Percentiles rank a stretch among this genome's conserved stretches.
Conservation (phyloP, 2,797 vertebrate genomes). For the Bovichtus variegatus region DNA sequence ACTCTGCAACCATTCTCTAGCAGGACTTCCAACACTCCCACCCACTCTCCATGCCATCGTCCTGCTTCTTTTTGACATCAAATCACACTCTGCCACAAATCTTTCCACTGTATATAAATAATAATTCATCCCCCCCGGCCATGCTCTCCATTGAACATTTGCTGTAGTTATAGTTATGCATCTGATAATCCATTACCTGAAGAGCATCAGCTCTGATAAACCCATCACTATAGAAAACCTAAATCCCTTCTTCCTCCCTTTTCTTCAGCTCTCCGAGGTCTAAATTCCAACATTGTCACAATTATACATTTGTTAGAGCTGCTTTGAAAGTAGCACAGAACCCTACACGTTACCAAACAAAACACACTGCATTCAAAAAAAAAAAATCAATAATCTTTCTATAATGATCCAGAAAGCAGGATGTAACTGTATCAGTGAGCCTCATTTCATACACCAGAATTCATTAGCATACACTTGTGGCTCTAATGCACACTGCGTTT, state of each 20-base stretch:
- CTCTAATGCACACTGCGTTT: slow-evolving; percentile 64
- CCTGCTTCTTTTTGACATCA: slow-evolving; percentile 57
- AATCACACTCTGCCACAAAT: slow-evolving; percentile 62
- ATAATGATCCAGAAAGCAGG: slow-evolving; percentile 35
- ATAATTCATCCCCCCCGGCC: slow-evolving; percentile 57
- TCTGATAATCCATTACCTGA: slow-evolving; percentile 61
- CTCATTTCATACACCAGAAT: slow-evolving; percentile 66
- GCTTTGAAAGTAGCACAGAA: slow-evolving; percentile 18
- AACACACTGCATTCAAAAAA: slow-evolving; percentile 30
- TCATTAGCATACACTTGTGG: slow-evolving; percentile 70
- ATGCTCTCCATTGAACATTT: slow-evolving; percentile 65
- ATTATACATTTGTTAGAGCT: slow-evolving; percentile 6
- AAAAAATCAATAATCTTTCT: too few species aligned
- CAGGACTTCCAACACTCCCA: slow-evolving; percentile 25
- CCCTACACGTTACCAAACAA: slow-evolving; percentile 20
- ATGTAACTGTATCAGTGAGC: slow-evolving; percentile 44
- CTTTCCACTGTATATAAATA: slow-evolving; percentile 54
- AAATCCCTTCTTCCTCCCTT: neutral
- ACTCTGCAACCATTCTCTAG: slow-evolving; percentile 34
- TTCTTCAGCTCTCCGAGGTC: slow-evolving; percentile 1
- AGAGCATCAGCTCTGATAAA: slow-evolving; percentile 59
- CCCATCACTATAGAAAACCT: slow-evolving; percentile 25
- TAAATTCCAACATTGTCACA: neutral
- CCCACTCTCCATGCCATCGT: neutral
- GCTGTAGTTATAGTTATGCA: slow-evolving; percentile 65